phyloP scores from a whole-genome alignment of 2,113 vertebrate genomes.

The Crocuta crocuta region DNA sequence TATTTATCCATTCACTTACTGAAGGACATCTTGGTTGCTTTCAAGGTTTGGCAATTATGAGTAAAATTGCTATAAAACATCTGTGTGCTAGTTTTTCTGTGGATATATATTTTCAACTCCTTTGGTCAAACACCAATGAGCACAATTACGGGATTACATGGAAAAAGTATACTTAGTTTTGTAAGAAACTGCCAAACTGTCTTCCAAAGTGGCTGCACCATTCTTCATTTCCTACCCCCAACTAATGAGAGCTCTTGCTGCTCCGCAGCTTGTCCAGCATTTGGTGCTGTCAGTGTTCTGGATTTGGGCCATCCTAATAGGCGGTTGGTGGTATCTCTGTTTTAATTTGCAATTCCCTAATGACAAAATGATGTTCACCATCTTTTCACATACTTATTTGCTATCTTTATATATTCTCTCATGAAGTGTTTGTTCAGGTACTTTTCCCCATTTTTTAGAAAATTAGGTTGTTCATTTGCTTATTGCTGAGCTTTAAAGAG shows the following conservation, averaged over 20 bases:
- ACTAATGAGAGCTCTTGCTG: not conserved
- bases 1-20: not conserved
- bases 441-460: not conserved
- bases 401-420: not conserved
- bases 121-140: not conserved
- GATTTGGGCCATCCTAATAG: not conserved
- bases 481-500: not conserved
- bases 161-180: not conserved
- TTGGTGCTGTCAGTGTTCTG: not conserved
- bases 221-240: not conserved
- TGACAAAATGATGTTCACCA: not conserved
- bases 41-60: not conserved
- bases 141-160: not conserved
- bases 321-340: not conserved
- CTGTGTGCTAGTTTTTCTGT: not conserved
- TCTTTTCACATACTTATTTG: not conserved
- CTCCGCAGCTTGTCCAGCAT: not conserved
- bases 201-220: not conserved
- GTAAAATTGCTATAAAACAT: not conserved
- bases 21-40: not conserved
- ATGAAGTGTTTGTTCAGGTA: not conserved
- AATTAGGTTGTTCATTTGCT: not conserved
- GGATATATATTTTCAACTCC: not conserved
- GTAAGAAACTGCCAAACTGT: not conserved
- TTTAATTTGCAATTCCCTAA: not conserved